These are phyloP conservation scores for Trinorchestia longiramus DNA, from an alignment of 1,140 invertebrate genomes.

Conservation along the genomic window DNA sequence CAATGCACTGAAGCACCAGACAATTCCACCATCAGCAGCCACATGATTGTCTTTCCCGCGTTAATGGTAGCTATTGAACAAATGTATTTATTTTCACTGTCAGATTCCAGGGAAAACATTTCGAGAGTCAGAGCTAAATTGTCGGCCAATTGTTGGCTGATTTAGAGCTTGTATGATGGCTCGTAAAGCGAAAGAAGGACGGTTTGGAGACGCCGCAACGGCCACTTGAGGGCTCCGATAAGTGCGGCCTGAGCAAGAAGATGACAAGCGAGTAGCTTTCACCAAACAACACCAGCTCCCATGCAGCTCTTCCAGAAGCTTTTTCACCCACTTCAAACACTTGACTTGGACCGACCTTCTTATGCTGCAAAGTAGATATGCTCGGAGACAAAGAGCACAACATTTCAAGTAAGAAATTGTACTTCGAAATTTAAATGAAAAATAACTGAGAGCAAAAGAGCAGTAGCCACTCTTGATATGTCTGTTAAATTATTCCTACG, in stretches of 20 bases:
- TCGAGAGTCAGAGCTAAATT: constrained; percentile 14
- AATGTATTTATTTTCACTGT: constrained; percentile 24
- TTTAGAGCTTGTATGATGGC: constrained; percentile 33
- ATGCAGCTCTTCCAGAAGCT: neutral
- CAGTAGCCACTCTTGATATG: neutral
- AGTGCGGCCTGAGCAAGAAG: neutral
- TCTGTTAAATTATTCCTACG: neutral
- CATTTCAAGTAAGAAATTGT: neutral
- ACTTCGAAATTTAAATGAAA: neutral
- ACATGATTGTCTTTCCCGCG: constrained; percentile 20
- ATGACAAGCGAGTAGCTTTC: constrained; percentile 37
- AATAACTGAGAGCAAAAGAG: neutral
- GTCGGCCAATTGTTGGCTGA: constrained; percentile 37
- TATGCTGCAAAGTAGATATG: neutral
- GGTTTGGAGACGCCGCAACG: constrained; percentile 45
- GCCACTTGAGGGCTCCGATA: constrained; percentile 30
- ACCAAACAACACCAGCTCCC: constrained; percentile 7
- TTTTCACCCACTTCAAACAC: neutral
- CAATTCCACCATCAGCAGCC: neutral
- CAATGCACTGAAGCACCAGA: neutral
- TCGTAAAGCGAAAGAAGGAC: constrained; percentile 47
- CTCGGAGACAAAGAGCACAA: neutral
- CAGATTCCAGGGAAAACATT: constrained; percentile 26
- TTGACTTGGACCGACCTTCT: neutral
- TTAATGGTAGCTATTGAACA: constrained; percentile 34